These are phyloP conservation scores for Pitangus sulphuratus DNA, from an alignment of 2,797 vertebrate species.

Conservation along the genomic window DNA sequence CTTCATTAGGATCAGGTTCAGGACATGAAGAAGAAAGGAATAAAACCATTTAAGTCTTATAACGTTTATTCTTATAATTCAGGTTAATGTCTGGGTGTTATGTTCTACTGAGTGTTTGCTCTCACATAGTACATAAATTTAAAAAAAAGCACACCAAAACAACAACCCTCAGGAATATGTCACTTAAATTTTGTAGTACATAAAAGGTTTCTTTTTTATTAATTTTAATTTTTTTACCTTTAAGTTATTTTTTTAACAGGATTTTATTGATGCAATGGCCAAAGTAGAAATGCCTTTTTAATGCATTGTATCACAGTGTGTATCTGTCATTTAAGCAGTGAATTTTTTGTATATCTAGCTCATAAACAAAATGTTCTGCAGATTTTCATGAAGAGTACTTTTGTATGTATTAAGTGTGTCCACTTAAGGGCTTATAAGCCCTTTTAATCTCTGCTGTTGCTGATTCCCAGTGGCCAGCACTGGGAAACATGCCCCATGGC, in stretches of 20 bases:
- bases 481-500: background rate
- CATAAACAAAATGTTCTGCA: background rate
- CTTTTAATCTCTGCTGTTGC: background rate
- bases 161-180: background rate
- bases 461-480: background rate
- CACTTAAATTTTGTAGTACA: background rate
- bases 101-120: background rate
- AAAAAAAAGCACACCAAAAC: background rate
- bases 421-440: background rate
- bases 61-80: background rate
- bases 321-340: background rate
- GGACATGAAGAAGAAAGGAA: background rate
- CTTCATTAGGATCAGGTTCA: background rate
- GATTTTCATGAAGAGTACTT: background rate
- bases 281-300: background rate
- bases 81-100: background rate
- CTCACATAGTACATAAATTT: background rate
- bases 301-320: background rate
- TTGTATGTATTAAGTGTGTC: background rate
- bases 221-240: background rate
- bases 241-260: background rate
- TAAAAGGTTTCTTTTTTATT: background rate
- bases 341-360: background rate
- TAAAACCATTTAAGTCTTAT: background rate
- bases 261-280: background rate